phyloP scores from a whole-genome alignment of 1,140 invertebrate genomes.

The Drosophila kohkoa region DNA sequence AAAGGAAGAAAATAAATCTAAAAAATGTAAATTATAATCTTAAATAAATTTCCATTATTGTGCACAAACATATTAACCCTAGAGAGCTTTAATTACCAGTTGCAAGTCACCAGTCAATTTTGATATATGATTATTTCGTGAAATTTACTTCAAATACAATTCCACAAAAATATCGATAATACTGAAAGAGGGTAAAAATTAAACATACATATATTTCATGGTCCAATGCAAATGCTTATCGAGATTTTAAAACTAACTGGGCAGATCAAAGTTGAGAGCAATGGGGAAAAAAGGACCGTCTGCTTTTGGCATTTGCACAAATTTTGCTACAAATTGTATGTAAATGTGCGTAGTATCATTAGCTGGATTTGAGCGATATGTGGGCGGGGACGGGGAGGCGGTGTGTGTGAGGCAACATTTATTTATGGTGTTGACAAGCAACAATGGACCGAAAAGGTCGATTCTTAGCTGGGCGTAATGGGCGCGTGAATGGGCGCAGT shows the following conservation, averaged over 20 bases:
- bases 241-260: not conserved
- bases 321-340: conserved; percentile 31
- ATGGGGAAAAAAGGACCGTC: not conserved
- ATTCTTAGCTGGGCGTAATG: conserved; percentile 4
- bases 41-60: too few relatives aligned
- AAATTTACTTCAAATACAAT: too few relatives aligned
- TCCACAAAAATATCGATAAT: too few relatives aligned
- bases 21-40: too few relatives aligned
- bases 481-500: conserved; percentile 9
- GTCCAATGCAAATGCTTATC: not conserved
- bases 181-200: too few relatives aligned
- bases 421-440: conserved; percentile 61
- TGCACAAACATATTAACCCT: too few relatives aligned
- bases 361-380: conserved; percentile 31
- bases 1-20: too few relatives aligned
- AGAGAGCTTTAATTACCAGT: too few relatives aligned
- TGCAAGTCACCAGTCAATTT: too few relatives aligned
- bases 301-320: conserved; percentile 1
- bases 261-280: not conserved
- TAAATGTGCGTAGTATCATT: conserved; percentile 46
- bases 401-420: conserved; percentile 38
- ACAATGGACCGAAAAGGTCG: conserved; percentile 35
- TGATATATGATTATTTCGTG: too few relatives aligned
- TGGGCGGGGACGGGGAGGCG: not conserved
- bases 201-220: not conserved